These are phyloP conservation scores for Holocentrus rufus DNA, from an alignment of 2,797 vertebrate species.

Conservation along the genomic window DNA sequence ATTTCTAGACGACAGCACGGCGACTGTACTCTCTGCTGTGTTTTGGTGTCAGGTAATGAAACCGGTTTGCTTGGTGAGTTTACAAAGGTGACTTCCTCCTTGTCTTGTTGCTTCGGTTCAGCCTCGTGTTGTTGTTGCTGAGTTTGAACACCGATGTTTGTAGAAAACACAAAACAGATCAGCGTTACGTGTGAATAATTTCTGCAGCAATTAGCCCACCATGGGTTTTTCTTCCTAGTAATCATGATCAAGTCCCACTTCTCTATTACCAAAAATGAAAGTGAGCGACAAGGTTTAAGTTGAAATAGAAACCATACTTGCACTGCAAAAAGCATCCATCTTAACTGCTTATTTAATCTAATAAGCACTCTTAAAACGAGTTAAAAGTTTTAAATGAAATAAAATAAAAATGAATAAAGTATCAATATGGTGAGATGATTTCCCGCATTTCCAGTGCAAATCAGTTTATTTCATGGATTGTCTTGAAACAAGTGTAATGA, in stretches of 20 bases:
- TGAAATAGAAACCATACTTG: too few species aligned
- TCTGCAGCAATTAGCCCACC: neutral
- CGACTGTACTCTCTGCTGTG: conserved; percentile 15
- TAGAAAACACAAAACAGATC: too few species aligned
- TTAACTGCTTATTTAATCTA: too few species aligned
- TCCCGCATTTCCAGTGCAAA: too few species aligned
- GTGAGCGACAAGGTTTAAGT: neutral
- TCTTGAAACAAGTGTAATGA: too few species aligned
- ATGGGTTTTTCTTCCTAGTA: neutral
- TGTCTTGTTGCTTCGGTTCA: conserved; percentile 29
- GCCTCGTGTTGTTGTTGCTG: conserved; percentile 37
- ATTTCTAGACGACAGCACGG: neutral
- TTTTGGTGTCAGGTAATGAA: conserved; percentile 36
- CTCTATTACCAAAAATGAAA: conserved; percentile 12
- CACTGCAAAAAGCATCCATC: too few species aligned
- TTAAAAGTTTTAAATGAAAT: too few species aligned
- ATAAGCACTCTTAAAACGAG: too few species aligned
- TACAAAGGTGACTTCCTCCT: conserved; percentile 76
- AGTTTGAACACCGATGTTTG: neutral
- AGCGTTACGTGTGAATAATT: neutral
- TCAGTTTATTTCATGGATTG: too few species aligned
- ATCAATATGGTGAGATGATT: too few species aligned
- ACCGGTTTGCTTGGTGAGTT: conserved; percentile 46
- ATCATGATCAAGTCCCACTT: conserved; percentile 6
- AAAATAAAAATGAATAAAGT: too few species aligned